Conservation (phyloP, 2,797 vertebrate species). For the Propithecus perrieri region DNA sequence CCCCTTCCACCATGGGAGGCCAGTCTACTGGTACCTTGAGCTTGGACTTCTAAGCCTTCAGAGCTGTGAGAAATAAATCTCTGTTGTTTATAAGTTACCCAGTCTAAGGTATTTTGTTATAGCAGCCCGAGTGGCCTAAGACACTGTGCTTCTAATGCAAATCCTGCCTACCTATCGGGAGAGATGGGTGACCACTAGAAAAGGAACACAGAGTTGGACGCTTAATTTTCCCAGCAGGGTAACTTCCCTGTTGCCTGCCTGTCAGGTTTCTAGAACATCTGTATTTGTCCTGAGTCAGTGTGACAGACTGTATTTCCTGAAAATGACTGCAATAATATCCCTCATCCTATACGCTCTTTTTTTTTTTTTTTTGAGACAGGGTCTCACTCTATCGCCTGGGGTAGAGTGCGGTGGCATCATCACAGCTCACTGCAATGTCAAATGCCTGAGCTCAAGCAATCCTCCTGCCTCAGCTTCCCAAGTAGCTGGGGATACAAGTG, state of each 20-base stretch:
- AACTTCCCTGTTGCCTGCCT: too few relatives aligned
- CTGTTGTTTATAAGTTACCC: not conserved
- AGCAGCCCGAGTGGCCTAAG: not conserved
- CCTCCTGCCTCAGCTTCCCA: too few relatives aligned
- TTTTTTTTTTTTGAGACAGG: too few relatives aligned
- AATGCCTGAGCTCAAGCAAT: too few relatives aligned
- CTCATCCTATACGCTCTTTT: accelerated
- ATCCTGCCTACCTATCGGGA: not conserved
- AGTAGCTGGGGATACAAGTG: too few relatives aligned
- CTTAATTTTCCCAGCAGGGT: not conserved
- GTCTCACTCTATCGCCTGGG: too few relatives aligned
- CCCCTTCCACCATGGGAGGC: not conserved
- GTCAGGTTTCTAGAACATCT: not conserved
- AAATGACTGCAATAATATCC: not conserved
- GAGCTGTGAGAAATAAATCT: not conserved
- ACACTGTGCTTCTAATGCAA: not conserved
- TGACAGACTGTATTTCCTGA: not conserved
- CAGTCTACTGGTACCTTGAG: not conserved
- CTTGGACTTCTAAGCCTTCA: not conserved
- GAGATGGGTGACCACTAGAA: too few relatives aligned
- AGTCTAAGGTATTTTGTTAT: not conserved
- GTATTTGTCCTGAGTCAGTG: not conserved
- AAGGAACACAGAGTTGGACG: not conserved
- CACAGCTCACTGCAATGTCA: too few relatives aligned
- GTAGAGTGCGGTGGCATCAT: too few relatives aligned